Evolutionary conservation across 2,113 vertebrate genomes (phyloP).

Genomic region (Peromyscus maniculatus): DNA sequence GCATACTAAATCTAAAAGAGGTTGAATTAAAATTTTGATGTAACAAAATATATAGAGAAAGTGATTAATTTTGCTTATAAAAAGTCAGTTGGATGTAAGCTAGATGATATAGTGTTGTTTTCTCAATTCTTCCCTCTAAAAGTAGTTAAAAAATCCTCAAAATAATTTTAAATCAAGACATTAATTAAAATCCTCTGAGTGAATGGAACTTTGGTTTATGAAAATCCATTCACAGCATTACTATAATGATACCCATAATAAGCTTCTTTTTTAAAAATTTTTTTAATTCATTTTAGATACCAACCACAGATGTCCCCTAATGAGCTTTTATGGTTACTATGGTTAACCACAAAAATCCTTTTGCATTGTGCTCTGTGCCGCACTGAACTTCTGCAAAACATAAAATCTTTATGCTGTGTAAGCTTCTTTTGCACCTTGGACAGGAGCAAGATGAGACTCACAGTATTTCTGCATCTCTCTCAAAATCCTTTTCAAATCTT

Average conservation of each 20-base stretch:
- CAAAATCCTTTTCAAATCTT: neutral
- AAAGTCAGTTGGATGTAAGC: neutral
- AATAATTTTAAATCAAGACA: slow-evolving; percentile 46
- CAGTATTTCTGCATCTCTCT: neutral
- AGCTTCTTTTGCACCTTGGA: neutral
- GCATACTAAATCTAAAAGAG: slow-evolving; percentile 6
- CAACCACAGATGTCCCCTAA: neutral
- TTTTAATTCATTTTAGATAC: too few species aligned
- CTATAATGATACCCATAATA: neutral
- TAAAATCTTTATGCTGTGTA: neutral
- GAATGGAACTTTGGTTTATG: neutral
- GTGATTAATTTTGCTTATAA: neutral
- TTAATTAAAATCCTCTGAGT: neutral
- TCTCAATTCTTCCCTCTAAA: neutral
- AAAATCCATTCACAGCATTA: neutral
- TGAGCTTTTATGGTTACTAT: neutral
- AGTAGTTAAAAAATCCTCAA: neutral
- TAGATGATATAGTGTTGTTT: neutral
- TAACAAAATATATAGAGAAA: neutral
- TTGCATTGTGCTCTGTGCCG: neutral
- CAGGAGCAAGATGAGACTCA: neutral
- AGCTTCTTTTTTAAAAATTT: neutral
- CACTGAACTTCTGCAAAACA: neutral
- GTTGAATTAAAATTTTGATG: slow-evolving; percentile 13
- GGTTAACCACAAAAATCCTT: neutral